These are phyloP conservation scores for Perdita meconis DNA, from an alignment of 2,888 invertebrate species.

Conservation along the genomic window DNA sequence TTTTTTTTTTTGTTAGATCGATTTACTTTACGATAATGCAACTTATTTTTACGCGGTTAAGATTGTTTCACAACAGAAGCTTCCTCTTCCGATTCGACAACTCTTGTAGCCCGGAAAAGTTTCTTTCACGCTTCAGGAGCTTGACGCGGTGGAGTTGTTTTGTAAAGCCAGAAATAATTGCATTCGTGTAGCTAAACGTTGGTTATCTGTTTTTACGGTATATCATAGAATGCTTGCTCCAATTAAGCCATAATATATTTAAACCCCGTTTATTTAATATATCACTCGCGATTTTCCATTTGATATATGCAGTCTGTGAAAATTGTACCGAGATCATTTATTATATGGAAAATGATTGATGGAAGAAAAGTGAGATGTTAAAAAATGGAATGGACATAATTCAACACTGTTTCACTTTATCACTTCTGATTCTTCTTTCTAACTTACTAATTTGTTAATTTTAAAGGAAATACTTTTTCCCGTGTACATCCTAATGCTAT, in stretches of 20 bases:
- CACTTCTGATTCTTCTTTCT: constrained; percentile 19
- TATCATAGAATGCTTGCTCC: constrained; percentile 27
- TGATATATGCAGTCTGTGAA: not conserved
- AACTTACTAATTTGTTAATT: not conserved
- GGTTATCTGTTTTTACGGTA: constrained; percentile 22
- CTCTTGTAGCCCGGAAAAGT: constrained; percentile 54
- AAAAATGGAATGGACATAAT: not conserved
- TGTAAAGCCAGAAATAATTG: constrained; percentile 45
- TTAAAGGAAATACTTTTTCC: not conserved
- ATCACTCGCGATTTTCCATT: not conserved
- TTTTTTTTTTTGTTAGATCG: constrained; percentile 1
- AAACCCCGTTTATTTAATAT: constrained; percentile 29
- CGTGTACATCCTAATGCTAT: not conserved
- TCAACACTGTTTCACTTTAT: not conserved
- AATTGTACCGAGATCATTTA: not conserved
- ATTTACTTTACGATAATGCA: constrained; percentile 20
- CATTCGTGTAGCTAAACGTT: constrained; percentile 43
- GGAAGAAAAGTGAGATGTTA: not conserved
- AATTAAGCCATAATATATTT: constrained; percentile 42
- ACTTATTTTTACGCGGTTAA: constrained; percentile 13
- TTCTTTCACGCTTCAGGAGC: constrained; percentile 42
- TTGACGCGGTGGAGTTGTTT: constrained; percentile 17
- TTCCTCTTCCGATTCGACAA: constrained; percentile 52
- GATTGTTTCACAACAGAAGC: not conserved
- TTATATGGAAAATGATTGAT: constrained; percentile 34